Base-by-base conservation (phyloP, 2,888 invertebrate genomes). In the Parascotia fuliginaria region DNA sequence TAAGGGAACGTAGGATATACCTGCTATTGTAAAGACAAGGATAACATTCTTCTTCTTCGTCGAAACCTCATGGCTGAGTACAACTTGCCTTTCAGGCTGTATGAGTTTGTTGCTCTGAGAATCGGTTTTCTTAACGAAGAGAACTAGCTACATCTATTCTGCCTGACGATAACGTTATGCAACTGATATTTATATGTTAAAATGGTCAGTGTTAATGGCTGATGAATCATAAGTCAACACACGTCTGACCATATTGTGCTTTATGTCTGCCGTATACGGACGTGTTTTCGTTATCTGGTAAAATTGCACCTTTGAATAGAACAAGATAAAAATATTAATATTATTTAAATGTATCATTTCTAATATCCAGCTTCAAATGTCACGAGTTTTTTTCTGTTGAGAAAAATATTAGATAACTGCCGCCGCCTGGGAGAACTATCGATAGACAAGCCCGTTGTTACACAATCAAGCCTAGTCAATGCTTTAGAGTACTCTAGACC, bases 61-160 rank as follows among this genome's bases (percentile, higher is more conserved):
- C 24, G 7, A n/a, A n/a, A n/a, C n/a, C n/a, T n/a, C n/a, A n/a
- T n/a, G n/a, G n/a, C n/a, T n/a, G n/a, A n/a, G n/a, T 24, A 9
- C 4, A 3, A 24, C 24, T 24, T 24, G 19, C 24, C 24, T 24
- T 6, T 4, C 24, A 24, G 1, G 7, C 3, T 24, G 15, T 44
- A 36, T 50, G 50, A 57, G 65, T 65, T 65, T 61, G 52, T 48
- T 42, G 65, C 48, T 55, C 61, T 29, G 28, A 12, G 42, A 43
- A 63, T 67, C 40, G 42, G 57, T 55, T 68, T 68, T 64, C 65
- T 33, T 12, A 47, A 46, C 34, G 12, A 16, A 63, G 56, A 60
- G 60, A 54, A 52, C 41, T 9, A 22, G 15, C 12, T 2, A 19
- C 9, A 6, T 16, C 11, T 34, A 22, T 12, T 47, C 31, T 48